Conservation (phyloP, 2,797 vertebrate genomes). For the Sus cebifrons region DNA sequence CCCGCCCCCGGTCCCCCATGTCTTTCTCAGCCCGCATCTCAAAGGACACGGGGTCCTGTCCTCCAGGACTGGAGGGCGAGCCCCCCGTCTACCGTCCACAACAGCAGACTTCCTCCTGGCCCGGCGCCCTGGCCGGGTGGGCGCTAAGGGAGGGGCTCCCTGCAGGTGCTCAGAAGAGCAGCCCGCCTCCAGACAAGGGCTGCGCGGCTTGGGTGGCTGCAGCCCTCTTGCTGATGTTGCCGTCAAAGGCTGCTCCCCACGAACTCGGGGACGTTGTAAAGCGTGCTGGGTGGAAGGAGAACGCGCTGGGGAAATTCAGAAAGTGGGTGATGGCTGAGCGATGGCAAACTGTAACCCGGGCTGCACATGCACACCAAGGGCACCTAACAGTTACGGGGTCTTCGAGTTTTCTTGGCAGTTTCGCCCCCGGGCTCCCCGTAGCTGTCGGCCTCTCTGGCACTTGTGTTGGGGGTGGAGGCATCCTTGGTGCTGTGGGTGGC, state of each 20-base stretch:
- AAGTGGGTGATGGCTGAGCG: neutral
- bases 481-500: neutral
- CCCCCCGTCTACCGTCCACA: neutral
- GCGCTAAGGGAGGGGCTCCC: neutral
- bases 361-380: neutral
- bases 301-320: neutral
- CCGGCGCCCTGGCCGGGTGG: neutral
- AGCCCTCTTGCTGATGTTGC: neutral
- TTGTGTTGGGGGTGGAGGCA: neutral
- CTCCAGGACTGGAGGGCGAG: neutral
- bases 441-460: neutral
- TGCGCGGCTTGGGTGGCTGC: neutral
- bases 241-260: neutral
- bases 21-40: neutral
- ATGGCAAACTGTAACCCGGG: neutral
- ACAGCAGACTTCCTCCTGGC: neutral
- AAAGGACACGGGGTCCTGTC: neutral
- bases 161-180: neutral
- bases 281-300: neutral
- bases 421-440: neutral
- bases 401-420: neutral
- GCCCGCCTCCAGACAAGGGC: neutral
- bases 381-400: fast-evolving
- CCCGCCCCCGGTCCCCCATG: neutral
- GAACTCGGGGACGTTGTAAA: neutral